Evolutionary conservation across 2,113 vertebrate genomes (phyloP).

Genomic region (Strix uralensis): DNA sequence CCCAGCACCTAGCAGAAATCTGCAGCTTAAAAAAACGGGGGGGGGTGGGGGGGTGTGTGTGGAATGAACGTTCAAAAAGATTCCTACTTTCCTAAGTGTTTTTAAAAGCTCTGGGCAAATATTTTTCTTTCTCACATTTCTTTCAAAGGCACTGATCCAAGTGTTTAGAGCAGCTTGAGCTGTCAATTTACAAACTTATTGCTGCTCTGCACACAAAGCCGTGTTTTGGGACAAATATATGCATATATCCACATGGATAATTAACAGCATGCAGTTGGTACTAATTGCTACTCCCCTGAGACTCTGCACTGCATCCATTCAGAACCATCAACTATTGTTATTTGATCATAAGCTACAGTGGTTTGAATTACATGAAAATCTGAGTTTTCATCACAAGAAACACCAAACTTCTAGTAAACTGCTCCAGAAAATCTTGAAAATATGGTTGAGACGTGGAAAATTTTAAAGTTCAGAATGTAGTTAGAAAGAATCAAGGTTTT

Average conservation of each 20-base stretch:
- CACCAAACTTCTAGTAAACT: background rate
- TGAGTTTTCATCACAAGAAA: background rate
- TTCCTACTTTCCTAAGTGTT: background rate
- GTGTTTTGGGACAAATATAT: background rate
- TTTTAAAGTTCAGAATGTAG: background rate
- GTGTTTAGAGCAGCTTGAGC: background rate
- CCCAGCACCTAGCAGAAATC: background rate
- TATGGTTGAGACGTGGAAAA: background rate
- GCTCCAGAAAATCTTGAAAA: background rate
- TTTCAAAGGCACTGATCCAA: background rate
- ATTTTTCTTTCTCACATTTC: background rate
- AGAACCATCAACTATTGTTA: background rate
- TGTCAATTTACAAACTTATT: background rate
- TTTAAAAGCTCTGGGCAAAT: background rate
- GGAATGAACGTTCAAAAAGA: background rate
- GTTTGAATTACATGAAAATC: background rate
- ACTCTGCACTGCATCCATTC: background rate
- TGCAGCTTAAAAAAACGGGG: background rate
- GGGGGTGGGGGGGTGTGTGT: too few species aligned
- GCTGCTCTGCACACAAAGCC: background rate
- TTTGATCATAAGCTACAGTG: background rate
- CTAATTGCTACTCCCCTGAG: background rate
- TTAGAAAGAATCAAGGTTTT: background rate
- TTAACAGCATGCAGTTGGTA: background rate
- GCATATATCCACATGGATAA: background rate